A percentile compares a stretch with the other conserved stretches of the same genome.
phyloP scores from a whole-genome alignment of 2,797 vertebrate genomes.

The Lacerta bilineata region DNA sequence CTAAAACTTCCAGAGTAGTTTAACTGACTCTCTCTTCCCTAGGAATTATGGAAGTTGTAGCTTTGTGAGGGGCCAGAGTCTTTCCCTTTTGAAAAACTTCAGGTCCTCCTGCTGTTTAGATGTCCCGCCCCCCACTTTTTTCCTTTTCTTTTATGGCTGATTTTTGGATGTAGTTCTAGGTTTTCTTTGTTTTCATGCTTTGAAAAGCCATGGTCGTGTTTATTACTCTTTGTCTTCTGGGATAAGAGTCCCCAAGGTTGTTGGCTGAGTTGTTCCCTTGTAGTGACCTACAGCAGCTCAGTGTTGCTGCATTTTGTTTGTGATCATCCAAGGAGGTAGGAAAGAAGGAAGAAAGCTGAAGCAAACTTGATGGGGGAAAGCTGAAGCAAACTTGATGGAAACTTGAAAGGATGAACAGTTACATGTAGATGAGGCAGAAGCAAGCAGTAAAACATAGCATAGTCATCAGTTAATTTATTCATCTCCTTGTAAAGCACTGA shows the following conservation, averaged over 20 bases:
- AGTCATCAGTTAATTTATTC: no score
- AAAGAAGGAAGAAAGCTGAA: no score
- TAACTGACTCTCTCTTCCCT: no score
- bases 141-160: background rate
- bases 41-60: no score
- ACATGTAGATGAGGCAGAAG: background rate
- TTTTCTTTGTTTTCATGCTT: background rate
- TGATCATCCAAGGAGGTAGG: background rate
- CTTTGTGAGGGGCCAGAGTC: no score
- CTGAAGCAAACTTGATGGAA: slow-evolving; percentile 7
- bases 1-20: no score
- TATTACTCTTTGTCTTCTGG: background rate
- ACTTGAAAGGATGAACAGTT: background rate
- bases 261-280: background rate
- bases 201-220: background rate
- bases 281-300: background rate
- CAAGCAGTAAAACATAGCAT: background rate
- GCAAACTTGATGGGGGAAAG: background rate
- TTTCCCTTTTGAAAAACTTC: background rate
- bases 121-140: background rate
- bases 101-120: background rate
- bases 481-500: no score
- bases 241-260: background rate
- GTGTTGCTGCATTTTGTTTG: background rate
- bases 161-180: background rate